Conservation (phyloP, 2,113 vertebrate species). For the Hippolais icterina region DNA sequence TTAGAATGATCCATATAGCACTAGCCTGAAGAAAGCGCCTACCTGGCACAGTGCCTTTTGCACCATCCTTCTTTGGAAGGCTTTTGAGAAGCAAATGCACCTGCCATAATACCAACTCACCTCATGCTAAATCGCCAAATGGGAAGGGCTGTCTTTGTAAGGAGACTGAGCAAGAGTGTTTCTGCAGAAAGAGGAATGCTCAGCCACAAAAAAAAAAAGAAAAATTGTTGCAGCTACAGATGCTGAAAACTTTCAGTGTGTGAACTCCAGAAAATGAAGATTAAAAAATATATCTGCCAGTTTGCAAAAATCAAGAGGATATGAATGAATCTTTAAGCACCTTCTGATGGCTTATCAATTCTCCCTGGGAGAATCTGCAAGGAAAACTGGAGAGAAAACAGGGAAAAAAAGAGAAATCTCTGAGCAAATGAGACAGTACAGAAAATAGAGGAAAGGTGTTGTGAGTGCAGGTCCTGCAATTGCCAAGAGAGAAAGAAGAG, state of each 20-base stretch:
- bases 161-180: neutral
- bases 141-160: neutral
- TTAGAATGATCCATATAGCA: neutral
- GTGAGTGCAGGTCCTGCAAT: neutral
- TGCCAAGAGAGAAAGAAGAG: neutral
- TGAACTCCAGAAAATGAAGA: neutral
- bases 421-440: neutral
- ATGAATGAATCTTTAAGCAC: neutral
- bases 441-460: neutral
- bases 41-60: neutral
- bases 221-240: neutral
- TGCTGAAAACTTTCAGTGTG: neutral
- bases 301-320: neutral
- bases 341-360: neutral
- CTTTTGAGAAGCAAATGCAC: neutral
- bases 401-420: neutral
- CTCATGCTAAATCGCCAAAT: neutral
- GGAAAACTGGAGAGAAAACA: neutral
- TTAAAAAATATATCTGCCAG: neutral
- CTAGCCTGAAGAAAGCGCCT: neutral
- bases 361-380: neutral
- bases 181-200: neutral
- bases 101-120: neutral
- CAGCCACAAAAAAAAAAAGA: neutral
- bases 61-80: neutral